A percentile compares a stretch with the other conserved stretches of the same genome.
Evolutionary conservation across 2,113 vertebrate species (phyloP).

Genomic region (Macaca mulatta): DNA sequence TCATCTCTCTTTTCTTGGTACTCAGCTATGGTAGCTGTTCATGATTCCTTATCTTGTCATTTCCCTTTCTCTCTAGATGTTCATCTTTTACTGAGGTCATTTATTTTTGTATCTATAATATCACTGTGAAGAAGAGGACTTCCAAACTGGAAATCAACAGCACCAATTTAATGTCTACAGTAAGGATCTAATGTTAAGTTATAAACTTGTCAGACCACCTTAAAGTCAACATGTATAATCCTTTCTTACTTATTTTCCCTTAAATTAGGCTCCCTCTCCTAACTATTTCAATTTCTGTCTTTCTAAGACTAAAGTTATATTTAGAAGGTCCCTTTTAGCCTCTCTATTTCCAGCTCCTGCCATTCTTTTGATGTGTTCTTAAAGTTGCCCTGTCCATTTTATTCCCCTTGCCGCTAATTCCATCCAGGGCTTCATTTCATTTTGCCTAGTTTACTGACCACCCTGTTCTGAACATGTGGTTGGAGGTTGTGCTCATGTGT

Average conservation of each 20-base stretch:
- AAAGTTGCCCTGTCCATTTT: neutral
- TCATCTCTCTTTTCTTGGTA: neutral
- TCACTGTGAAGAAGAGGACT: neutral
- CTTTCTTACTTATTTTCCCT: neutral
- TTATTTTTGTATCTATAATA: neutral
- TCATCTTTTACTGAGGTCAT: neutral
- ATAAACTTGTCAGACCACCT: neutral
- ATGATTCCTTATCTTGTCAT: neutral
- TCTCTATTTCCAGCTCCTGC: neutral
- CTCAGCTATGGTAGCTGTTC: neutral
- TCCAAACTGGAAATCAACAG: neutral
- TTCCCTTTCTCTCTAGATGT: neutral
- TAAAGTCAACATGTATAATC: neutral
- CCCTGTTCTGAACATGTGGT: neutral
- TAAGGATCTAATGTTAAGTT: neutral
- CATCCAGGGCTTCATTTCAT: neutral
- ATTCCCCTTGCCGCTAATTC: neutral
- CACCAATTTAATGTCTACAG: neutral
- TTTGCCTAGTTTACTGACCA: neutral
- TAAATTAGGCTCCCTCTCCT: neutral
- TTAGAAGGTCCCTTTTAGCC: neutral
- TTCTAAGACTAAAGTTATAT: neutral
- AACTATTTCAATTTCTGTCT: neutral
- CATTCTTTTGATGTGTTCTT: neutral
- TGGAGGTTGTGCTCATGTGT: neutral